Percentiles rank a stretch among this genome's conserved stretches.
Conservation (phyloP, 2,113 vertebrate genomes). For the Cyphomyrus discorhynchus region DNA sequence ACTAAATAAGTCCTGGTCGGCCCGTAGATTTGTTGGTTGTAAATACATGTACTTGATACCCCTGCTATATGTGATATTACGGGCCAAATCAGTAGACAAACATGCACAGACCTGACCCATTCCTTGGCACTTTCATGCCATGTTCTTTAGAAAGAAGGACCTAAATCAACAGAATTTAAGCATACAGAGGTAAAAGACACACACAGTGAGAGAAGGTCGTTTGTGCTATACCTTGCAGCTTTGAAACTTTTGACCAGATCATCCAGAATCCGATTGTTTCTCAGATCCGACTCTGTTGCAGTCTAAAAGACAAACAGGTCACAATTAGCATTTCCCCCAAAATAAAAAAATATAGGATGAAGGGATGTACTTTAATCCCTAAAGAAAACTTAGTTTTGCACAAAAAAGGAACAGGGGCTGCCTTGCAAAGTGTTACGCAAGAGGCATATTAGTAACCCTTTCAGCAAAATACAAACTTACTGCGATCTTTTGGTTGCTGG, state of each 20-base stretch:
- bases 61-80: neutral
- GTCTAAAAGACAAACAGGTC: slow-evolving; percentile 58
- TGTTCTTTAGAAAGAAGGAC: neutral
- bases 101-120: neutral
- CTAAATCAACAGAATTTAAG: neutral
- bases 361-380: neutral
- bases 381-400: neutral
- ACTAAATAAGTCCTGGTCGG: neutral
- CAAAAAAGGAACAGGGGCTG: neutral
- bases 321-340: slow-evolving; percentile 19
- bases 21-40: neutral
- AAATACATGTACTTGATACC: neutral
- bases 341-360: neutral
- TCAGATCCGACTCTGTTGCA: slow-evolving; percentile 77
- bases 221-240: slow-evolving; percentile 68
- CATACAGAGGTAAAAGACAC: neutral
- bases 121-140: neutral
- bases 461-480: neutral
- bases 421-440: neutral
- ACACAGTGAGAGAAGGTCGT: neutral
- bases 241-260: slow-evolving; percentile 77
- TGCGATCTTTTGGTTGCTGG: neutral
- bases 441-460: neutral
- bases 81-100: neutral
- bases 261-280: slow-evolving; percentile 82